These are phyloP conservation scores for Spinus pinus DNA, from an alignment of 2,797 vertebrate genomes.

Conservation along the genomic window DNA sequence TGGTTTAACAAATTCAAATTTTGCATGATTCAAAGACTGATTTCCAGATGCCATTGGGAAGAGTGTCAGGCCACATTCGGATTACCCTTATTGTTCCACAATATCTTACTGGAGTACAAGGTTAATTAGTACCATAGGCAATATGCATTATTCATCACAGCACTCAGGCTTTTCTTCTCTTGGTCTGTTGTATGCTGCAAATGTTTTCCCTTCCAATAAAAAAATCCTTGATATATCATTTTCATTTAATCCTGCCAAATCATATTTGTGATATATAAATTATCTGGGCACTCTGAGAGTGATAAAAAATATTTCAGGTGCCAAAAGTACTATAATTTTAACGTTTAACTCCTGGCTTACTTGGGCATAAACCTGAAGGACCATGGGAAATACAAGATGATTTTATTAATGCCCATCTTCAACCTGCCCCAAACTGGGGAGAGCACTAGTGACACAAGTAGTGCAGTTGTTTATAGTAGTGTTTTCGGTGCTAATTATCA, in stretches of 20 bases:
- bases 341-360: background rate
- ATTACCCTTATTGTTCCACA: slow-evolving; percentile 73
- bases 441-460: background rate
- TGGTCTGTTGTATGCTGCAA: slow-evolving; percentile 38
- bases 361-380: background rate
- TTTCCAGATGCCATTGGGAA: slow-evolving; percentile 59
- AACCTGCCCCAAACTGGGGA: background rate
- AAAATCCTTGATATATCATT: slow-evolving; percentile 62
- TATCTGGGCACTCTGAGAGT: background rate
- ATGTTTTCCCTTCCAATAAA: slow-evolving; percentile 53
- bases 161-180: slow-evolving; percentile 67
- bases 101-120: slow-evolving; percentile 66
- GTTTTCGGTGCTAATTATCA: background rate
- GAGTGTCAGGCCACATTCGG: slow-evolving; percentile 53
- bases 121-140: slow-evolving; percentile 76
- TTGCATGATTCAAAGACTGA: slow-evolving; percentile 1
- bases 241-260: slow-evolving; percentile 59
- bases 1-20: slow-evolving; percentile 31
- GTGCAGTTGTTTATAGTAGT: background rate
- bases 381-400: background rate
- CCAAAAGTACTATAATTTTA: background rate
- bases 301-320: background rate
- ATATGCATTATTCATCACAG: slow-evolving; percentile 73
- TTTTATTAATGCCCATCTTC: background rate
- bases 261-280: slow-evolving; percentile 34